Conservation (phyloP, 2,113 vertebrate genomes). For the Progne subis region DNA sequence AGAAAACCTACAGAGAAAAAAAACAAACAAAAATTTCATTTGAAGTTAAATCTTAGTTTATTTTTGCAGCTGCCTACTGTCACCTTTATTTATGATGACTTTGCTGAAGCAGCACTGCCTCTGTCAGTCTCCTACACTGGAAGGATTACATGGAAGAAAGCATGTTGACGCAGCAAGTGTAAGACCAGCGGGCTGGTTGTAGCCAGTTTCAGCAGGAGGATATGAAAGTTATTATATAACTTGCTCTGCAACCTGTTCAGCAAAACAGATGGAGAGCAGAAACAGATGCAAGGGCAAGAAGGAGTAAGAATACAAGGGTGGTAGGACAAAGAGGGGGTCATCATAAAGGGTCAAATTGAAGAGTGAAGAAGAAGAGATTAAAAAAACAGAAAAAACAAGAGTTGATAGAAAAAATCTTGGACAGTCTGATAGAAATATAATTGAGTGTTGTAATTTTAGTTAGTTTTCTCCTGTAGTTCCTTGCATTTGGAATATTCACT, state of each 20-base stretch:
- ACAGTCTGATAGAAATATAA: not conserved
- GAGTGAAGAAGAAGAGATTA: not conserved
- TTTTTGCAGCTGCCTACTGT: not conserved
- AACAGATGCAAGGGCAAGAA: constrained; percentile 4
- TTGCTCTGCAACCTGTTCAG: constrained; percentile 47
- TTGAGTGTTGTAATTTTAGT: not conserved
- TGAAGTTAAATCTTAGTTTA: not conserved
- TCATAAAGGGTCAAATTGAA: not conserved
- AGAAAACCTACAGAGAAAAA: not conserved
- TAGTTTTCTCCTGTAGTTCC: not conserved
- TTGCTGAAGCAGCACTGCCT: constrained; percentile 6
- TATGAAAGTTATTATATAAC: constrained; percentile 1
- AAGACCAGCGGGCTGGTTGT: not conserved
- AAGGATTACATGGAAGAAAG: not conserved
- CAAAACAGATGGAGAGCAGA: constrained; percentile 3
- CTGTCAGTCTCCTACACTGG: not conserved
- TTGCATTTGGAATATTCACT: not conserved
- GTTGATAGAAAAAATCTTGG: not conserved
- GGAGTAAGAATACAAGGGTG: not conserved
- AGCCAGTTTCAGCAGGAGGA: constrained; percentile 19
- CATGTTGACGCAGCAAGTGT: constrained; percentile 30
- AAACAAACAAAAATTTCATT: not conserved
- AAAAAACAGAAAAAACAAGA: not conserved
- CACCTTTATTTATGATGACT: not conserved
- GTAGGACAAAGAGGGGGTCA: not conserved